Conservation (phyloP, 2,797 vertebrate genomes). For the Coluber constrictor region DNA sequence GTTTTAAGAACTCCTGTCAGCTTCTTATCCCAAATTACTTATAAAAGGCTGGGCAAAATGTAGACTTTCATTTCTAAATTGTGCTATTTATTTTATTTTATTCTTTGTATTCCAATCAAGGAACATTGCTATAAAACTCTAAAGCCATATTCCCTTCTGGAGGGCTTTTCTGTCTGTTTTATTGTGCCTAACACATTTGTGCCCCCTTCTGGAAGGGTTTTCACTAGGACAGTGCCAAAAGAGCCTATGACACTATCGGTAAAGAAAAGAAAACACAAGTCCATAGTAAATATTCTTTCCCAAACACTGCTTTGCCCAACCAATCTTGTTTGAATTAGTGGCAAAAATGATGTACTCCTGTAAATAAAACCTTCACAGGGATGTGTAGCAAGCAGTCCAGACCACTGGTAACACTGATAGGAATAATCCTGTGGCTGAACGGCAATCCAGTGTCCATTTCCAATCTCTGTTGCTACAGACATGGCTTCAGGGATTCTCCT, state of each 20-base stretch:
- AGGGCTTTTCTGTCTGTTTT: conserved; percentile 48
- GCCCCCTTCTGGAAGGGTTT: conserved; percentile 45
- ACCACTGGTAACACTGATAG: conserved; percentile 78
- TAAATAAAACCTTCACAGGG: conserved; percentile 81
- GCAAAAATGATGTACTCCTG: conserved; percentile 70
- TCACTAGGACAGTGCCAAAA: conserved; percentile 53
- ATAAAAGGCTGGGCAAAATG: conserved; percentile 77
- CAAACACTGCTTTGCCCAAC: conserved; percentile 70
- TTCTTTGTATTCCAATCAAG: conserved; percentile 49
- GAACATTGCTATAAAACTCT: conserved; percentile 63
- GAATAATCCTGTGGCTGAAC: conserved; percentile 68
- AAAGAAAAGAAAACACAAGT: conserved; percentile 61
- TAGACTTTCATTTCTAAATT: conserved; percentile 52
- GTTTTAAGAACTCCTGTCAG: conserved; percentile 74
- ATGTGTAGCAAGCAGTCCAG: conserved; percentile 76
- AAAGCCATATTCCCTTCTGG: conserved; percentile 64
- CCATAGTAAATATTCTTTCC: conserved; percentile 67
- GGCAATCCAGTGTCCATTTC: conserved; percentile 70
- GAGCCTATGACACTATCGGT: conserved; percentile 50
- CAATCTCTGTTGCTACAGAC: conserved; percentile 75
- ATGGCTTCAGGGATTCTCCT: conserved; percentile 88
- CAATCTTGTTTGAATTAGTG: conserved; percentile 72
- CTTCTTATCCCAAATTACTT: conserved; percentile 76
- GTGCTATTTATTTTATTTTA: conserved; percentile 47
- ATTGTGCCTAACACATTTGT: conserved; percentile 51